phyloP scores from a whole-genome alignment of 30 jellyfish, hydroid and myxozoan species.

The Pseudorhiza aurosa region DNA sequence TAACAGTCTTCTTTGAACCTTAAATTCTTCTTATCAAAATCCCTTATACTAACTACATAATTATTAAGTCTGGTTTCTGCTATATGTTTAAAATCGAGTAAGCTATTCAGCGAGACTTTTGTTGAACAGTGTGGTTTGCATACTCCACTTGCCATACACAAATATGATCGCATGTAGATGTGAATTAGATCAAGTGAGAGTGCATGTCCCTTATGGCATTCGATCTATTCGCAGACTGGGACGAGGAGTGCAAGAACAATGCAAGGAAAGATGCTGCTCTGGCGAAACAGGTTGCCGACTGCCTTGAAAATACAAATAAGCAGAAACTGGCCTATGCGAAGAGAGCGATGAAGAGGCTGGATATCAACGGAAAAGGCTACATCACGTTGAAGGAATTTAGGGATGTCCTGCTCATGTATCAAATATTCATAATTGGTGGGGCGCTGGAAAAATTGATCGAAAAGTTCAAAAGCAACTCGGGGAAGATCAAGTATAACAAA shows the following conservation, averaged over 20 bases:
- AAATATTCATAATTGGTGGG: conserved; percentile 50
- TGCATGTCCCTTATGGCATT: too few species aligned
- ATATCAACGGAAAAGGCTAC: conserved; percentile 14
- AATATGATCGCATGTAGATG: too few species aligned
- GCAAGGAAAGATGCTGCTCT: conserved; percentile 18
- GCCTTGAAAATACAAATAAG: conserved; percentile 29
- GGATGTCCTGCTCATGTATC: conserved; percentile 47
- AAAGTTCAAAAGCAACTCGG: conserved; percentile 13
- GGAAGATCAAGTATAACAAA: conserved; percentile 18
- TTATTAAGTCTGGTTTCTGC: too few species aligned
- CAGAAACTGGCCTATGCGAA: conserved; percentile 40
- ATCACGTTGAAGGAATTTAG: conserved; percentile 27
- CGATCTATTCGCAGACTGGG: not conserved
- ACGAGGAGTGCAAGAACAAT: not conserved
- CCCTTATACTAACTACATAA: too few species aligned
- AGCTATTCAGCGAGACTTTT: too few species aligned
- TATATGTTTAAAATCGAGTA: too few species aligned
- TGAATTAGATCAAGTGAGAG: too few species aligned
- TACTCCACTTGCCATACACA: too few species aligned
- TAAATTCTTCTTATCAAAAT: too few species aligned
- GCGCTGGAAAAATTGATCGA: conserved; percentile 41
- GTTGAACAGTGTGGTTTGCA: too few species aligned
- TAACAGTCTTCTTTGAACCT: too few species aligned
- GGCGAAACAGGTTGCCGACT: conserved; percentile 41
- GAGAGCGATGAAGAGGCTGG: conserved; percentile 47